phyloP scores from a whole-genome alignment of 2,888 invertebrate genomes.

The Heliconius aoede region DNA sequence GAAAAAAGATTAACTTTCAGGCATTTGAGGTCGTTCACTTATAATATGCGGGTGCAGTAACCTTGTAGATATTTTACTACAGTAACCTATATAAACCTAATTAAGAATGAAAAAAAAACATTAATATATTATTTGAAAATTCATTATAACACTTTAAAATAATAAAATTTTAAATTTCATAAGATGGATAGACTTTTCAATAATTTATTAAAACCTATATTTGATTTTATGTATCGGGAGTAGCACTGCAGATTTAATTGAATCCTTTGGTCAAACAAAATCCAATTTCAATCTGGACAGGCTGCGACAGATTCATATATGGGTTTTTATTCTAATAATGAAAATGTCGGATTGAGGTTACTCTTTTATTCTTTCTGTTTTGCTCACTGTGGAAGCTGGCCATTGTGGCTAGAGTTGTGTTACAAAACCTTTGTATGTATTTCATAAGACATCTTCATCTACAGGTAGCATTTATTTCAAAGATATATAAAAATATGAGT shows the following conservation, averaged over 20 bases:
- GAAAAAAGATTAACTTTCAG: too few species aligned
- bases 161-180: neutral
- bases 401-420: slow-evolving; percentile 26
- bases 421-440: neutral
- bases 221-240: slow-evolving; percentile 13
- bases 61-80: neutral
- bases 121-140: neutral
- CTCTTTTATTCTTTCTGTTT: slow-evolving; percentile 24
- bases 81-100: neutral
- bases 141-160: neutral
- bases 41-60: neutral
- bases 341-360: slow-evolving; percentile 39
- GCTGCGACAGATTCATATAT: slow-evolving; percentile 42
- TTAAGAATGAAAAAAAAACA: neutral
- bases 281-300: slow-evolving; percentile 52
- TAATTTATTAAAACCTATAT: neutral
- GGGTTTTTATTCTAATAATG: slow-evolving; percentile 43
- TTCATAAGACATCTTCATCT: neutral
- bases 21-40: too few species aligned
- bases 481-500: neutral
- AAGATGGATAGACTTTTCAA: neutral
- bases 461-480: neutral
- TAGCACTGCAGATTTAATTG: slow-evolving; percentile 64
- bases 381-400: neutral
- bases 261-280: slow-evolving; percentile 62